These are phyloP conservation scores for Ailuropoda melanoleuca DNA, from an alignment of 2,113 vertebrate genomes.

Conservation along the genomic window DNA sequence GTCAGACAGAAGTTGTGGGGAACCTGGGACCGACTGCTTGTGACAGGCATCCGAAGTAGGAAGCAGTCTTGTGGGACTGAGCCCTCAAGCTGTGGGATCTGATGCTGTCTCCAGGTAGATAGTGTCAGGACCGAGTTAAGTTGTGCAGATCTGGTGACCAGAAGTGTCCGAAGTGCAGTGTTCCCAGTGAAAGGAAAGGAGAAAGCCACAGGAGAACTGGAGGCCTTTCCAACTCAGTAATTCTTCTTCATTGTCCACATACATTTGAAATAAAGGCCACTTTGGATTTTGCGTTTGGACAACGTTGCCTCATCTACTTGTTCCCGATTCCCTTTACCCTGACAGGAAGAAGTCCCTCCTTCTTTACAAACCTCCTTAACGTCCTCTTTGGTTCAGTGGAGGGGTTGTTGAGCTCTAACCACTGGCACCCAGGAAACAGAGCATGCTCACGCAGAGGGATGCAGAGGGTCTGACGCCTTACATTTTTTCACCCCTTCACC, in stretches of 20 bases:
- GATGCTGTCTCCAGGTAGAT: neutral
- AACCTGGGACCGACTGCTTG: neutral
- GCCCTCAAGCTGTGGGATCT: neutral
- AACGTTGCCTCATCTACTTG: neutral
- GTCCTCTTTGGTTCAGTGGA: neutral
- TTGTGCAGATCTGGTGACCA: neutral
- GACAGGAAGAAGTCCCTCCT: neutral
- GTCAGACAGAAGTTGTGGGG: neutral
- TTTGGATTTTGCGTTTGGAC: neutral
- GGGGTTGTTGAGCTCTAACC: neutral
- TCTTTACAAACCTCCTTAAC: neutral
- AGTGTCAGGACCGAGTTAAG: neutral
- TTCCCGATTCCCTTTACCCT: neutral
- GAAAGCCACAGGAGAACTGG: neutral
- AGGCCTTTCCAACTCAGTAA: neutral
- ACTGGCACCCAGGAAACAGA: neutral
- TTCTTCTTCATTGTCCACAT: neutral
- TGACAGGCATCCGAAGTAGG: neutral
- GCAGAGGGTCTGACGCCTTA: neutral
- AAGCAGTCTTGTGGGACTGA: neutral
- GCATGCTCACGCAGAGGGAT: neutral
- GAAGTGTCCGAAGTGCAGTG: neutral
- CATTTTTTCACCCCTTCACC: neutral
- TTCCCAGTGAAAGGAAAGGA: neutral
- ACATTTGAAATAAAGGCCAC: neutral